phyloP scores from a whole-genome alignment of 2,888 invertebrate genomes.

The Monochamus alternatus region DNA sequence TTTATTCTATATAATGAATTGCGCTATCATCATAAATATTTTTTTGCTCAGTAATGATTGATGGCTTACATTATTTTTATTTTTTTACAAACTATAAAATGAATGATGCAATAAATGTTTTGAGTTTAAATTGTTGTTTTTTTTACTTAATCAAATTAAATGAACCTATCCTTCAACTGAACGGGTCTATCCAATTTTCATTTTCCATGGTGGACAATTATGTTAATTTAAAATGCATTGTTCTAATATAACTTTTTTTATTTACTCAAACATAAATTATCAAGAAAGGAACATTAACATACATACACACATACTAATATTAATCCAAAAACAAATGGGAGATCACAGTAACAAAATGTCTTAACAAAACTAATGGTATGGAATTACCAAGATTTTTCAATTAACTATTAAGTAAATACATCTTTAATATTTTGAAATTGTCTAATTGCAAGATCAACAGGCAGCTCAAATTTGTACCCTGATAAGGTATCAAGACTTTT shows the following conservation, averaged over 20 bases:
- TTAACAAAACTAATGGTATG: constrained; percentile 30
- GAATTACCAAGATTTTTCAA: constrained; percentile 44
- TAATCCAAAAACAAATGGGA: constrained; percentile 23
- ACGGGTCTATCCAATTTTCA: too few relatives aligned
- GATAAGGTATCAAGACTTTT: constrained; percentile 91
- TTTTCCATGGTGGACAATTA: too few relatives aligned
- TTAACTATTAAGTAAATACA: constrained; percentile 82
- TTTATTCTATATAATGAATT: too few relatives aligned
- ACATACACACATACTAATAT: constrained; percentile 26
- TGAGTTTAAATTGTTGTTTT: too few relatives aligned
- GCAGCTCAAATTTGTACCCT: constrained; percentile 91
- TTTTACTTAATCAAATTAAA: too few relatives aligned
- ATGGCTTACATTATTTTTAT: too few relatives aligned
- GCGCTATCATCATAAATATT: too few relatives aligned
- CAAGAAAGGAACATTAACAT: constrained; percentile 25
- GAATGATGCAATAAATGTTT: too few relatives aligned
- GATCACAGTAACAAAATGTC: constrained; percentile 43
- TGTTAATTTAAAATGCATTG: too few relatives aligned
- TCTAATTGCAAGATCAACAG: constrained; percentile 95
- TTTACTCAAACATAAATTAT: constrained; percentile 30
- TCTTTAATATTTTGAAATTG: constrained; percentile 99
- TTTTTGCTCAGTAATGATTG: too few relatives aligned
- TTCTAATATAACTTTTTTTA: constrained; percentile 11
- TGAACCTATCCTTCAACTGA: too few relatives aligned
- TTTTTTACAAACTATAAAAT: too few relatives aligned